Evolutionary conservation across 2,113 vertebrate genomes (phyloP).

Genomic region (Cebus imitator): DNA sequence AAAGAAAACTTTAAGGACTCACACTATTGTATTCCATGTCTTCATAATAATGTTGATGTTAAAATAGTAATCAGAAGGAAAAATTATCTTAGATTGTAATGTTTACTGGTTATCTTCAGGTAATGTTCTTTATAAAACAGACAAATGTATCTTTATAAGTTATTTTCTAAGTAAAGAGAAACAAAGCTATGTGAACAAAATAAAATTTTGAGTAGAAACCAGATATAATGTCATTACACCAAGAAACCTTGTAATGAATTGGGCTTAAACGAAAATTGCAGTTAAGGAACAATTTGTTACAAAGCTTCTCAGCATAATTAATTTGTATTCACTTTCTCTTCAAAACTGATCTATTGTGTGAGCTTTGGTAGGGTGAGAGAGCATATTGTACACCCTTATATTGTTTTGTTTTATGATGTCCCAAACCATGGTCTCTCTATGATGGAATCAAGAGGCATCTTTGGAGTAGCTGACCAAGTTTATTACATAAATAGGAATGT

Average conservation of each 20-base stretch:
- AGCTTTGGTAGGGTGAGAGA: fast-evolving
- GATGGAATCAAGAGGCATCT: background rate
- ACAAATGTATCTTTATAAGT: background rate
- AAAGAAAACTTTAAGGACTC: background rate
- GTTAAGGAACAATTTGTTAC: background rate
- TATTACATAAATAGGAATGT: background rate
- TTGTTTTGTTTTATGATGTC: background rate
- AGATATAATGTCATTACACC: background rate
- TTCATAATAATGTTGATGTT: background rate
- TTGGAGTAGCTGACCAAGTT: background rate
- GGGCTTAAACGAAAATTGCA: background rate
- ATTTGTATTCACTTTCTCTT: background rate
- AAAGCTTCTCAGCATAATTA: background rate
- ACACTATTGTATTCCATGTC: background rate
- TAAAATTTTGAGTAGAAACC: background rate
- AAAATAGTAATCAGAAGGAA: background rate
- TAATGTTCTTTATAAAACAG: background rate
- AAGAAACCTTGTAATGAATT: background rate
- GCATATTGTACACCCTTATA: background rate
- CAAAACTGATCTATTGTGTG: background rate
- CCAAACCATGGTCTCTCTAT: background rate
- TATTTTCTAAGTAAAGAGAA: background rate
- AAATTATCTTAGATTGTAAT: background rate
- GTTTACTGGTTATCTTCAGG: background rate
- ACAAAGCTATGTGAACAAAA: background rate